A percentile compares a stretch with the other conserved stretches of the same genome.
These are phyloP conservation scores for Cataglyphis hispanica DNA, from an alignment of 1,140 invertebrate genomes.

Conservation along the genomic window DNA sequence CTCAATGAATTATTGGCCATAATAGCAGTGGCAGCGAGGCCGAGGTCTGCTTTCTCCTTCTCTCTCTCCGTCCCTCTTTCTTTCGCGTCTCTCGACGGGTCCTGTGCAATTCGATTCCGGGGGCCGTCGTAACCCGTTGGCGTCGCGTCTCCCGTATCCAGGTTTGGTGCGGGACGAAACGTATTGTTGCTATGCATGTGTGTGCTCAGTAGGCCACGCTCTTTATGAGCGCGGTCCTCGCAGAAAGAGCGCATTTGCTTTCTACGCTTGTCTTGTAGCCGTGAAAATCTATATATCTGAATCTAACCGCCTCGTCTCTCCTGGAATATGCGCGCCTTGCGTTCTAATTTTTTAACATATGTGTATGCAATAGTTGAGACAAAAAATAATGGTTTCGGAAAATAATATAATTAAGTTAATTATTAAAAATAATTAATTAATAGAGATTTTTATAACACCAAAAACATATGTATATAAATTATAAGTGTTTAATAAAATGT, in stretches of 20 bases:
- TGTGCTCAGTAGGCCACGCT: conserved; percentile 61
- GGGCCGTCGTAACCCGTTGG: conserved; percentile 71
- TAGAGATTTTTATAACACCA: no score
- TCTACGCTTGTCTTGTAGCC: not conserved
- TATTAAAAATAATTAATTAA: no score
- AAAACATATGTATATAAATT: not conserved
- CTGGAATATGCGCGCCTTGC: not conserved
- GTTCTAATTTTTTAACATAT: not conserved
- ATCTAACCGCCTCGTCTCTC: not conserved
- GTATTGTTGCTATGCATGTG: conserved; percentile 73
- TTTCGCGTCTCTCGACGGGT: conserved; percentile 67
- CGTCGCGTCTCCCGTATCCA: conserved; percentile 62
- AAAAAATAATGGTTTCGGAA: not conserved
- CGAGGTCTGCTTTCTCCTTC: conserved; percentile 66
- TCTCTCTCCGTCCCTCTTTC: conserved; percentile 65
- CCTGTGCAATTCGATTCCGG: conserved; percentile 77
- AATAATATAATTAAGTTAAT: no score
- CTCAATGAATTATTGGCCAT: conserved; percentile 86
- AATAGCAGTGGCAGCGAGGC: conserved; percentile 84
- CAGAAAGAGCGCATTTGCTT: conserved; percentile 11
- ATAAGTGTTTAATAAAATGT: not conserved
- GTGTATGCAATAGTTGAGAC: not conserved
- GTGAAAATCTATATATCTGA: not conserved
- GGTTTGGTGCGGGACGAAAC: conserved; percentile 57
- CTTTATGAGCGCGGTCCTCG: conserved; percentile 36